Evolutionary conservation across 1,140 invertebrate genomes (phyloP).

Genomic region (Neodiprion lecontei): DNA sequence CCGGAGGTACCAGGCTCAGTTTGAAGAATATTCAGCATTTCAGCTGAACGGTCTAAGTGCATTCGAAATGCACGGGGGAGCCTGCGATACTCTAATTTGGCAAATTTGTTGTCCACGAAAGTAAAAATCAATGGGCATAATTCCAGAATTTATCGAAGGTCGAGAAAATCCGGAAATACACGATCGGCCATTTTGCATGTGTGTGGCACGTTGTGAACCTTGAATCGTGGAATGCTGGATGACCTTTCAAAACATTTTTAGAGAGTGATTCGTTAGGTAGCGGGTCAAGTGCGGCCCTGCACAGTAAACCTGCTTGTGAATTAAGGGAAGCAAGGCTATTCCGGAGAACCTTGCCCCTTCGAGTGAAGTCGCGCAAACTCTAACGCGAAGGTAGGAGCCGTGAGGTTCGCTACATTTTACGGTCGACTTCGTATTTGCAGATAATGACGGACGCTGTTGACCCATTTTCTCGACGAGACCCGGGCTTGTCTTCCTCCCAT

Average conservation of each 20-base stretch:
- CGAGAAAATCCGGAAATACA: no score
- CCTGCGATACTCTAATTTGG: no score
- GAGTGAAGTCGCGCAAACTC: neutral
- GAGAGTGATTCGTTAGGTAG: neutral
- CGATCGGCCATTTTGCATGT: no score
- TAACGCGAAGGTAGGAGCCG: neutral
- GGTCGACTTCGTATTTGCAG: slow-evolving; percentile 1
- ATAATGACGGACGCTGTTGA: neutral
- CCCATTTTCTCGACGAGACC: neutral
- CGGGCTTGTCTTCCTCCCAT: neutral
- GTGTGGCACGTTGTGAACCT: no score
- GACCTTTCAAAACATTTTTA: neutral
- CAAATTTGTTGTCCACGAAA: no score
- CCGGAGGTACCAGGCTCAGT: neutral
- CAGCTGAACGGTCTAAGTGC: no score
- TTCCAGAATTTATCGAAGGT: no score
- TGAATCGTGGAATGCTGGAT: neutral
- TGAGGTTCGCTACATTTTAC: neutral
- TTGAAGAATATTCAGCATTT: no score
- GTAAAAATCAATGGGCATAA: no score
- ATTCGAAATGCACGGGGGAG: no score
- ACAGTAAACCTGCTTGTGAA: neutral
- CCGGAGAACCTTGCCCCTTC: neutral
- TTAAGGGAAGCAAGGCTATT: neutral
- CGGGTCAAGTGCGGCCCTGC: neutral